Percentiles rank a stretch among this genome's conserved stretches.
Evolutionary conservation across 2,888 invertebrate species (phyloP).

Genomic region (Macropis europaea): DNA sequence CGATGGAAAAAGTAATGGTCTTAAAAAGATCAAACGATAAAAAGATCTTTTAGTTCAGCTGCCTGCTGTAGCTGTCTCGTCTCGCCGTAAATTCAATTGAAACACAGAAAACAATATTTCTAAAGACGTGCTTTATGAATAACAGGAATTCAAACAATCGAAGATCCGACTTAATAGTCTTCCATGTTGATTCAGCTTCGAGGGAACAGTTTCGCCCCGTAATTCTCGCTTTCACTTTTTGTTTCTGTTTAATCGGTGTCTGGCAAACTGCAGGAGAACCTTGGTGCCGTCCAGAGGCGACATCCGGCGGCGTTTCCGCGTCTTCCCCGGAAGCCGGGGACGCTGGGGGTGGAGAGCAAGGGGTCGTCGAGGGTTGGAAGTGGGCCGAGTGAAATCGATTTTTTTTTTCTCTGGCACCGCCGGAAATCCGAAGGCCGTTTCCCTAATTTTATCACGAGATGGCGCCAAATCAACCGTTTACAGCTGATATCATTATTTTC

Average conservation of each 20-base stretch:
- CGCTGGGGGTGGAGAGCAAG: constrained; percentile 54
- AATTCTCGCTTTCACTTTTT: constrained; percentile 32
- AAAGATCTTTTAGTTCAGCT: no score
- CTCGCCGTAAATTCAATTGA: no score
- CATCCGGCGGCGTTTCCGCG: constrained; percentile 70
- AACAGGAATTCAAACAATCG: neutral
- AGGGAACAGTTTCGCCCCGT: neutral
- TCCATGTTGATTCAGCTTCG: neutral
- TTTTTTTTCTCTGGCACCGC: constrained; percentile 59
- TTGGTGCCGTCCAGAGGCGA: constrained; percentile 65
- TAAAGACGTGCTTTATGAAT: no score
- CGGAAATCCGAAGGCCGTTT: constrained; percentile 61
- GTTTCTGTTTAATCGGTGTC: constrained; percentile 48
- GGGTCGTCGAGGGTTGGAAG: constrained; percentile 48
- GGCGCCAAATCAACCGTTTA: constrained; percentile 65
- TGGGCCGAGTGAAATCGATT: constrained; percentile 66
- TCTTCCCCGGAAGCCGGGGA: constrained; percentile 62
- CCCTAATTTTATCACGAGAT: constrained; percentile 62
- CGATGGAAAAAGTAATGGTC: no score
- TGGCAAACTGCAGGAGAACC: constrained; percentile 48
- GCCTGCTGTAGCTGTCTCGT: no score
- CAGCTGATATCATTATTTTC: constrained; percentile 22
- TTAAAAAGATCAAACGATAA: neutral
- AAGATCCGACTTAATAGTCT: neutral
- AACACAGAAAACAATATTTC: no score